A percentile compares a stretch with the other conserved stretches of the same genome.
Evolutionary conservation across 2,113 vertebrate genomes (phyloP).

Genomic region (Mus musculus): GRCm39 chr7:77805001-77805500

Average conservation of each 20-base stretch:
- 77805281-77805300: background rate
- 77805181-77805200: background rate
- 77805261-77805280: slow-evolving; percentile 58
- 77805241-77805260: slow-evolving; percentile 68
- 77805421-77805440: background rate
- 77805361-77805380: background rate
- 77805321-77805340: background rate
- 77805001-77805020: slow-evolving; percentile 22
- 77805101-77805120: slow-evolving; percentile 20
- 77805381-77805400: background rate
- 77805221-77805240: slow-evolving; percentile 75
- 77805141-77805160: slow-evolving; percentile 15
- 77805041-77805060: background rate
- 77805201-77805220: background rate
- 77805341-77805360: background rate
- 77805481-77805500: background rate
- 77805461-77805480: background rate
- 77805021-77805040: background rate
- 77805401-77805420: background rate
- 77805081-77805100: background rate
- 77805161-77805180: background rate
- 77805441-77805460: background rate
- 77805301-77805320: background rate
- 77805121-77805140: background rate
- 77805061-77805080: background rate